Percentiles rank a stretch among this genome's conserved stretches.
phyloP scores from a whole-genome alignment of 1,140 invertebrate species.

The Hyposmocoma kahamanoa region DNA sequence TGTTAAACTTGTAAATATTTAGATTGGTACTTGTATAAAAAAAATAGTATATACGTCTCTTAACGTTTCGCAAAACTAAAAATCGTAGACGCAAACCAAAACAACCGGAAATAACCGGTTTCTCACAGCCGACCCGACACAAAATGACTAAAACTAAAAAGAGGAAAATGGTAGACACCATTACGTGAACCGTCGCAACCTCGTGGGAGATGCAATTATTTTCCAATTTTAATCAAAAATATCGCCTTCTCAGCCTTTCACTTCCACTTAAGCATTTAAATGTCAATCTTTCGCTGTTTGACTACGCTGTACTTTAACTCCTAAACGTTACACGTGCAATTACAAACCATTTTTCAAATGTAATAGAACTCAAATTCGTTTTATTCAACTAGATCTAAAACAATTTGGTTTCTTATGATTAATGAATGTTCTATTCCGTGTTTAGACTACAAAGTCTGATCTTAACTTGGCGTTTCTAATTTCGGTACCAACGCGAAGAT shows the following conservation, averaged over 20 bases:
- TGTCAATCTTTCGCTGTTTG: conserved; percentile 54
- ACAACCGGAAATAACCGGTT: conserved; percentile 52
- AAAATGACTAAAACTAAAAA: conserved; percentile 41
- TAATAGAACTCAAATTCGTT: conserved; percentile 15
- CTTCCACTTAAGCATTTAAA: conserved; percentile 68
- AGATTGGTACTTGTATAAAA: not conserved
- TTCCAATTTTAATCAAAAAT: conserved; percentile 71
- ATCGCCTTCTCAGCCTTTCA: conserved; percentile 58
- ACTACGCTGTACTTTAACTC: conserved; percentile 39
- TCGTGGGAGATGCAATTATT: conserved; percentile 70
- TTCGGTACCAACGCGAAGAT: conserved; percentile 18
- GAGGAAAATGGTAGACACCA: conserved; percentile 33
- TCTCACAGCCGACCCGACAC: conserved; percentile 30
- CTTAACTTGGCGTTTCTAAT: conserved; percentile 10
- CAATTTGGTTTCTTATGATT: conserved; percentile 51
- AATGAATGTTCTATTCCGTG: conserved; percentile 31
- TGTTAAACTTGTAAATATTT: not conserved
- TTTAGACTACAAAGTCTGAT: not conserved
- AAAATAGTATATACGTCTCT: not conserved
- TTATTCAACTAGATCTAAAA: conserved; percentile 24
- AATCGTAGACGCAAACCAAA: conserved; percentile 28
- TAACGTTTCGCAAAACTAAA: conserved; percentile 20
- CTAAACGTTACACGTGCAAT: not conserved
- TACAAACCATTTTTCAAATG: conserved; percentile 11
- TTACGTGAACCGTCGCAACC: conserved; percentile 39